Evolutionary conservation across 2,888 invertebrate species (phyloP).

Genomic region (Macrosiphum euphorbiae): DNA sequence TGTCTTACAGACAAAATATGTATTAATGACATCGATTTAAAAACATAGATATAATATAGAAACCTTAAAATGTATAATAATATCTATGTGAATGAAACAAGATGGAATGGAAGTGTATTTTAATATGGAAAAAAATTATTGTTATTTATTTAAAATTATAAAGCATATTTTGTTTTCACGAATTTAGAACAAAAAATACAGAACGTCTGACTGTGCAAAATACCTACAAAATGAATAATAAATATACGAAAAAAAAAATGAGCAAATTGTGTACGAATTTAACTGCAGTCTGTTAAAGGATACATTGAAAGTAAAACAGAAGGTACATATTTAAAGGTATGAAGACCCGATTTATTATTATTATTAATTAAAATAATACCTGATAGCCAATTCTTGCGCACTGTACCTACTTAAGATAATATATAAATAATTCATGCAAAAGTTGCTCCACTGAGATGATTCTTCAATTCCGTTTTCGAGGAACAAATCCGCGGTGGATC

Average conservation of each 20-base stretch:
- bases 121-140: background rate
- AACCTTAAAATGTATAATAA: background rate
- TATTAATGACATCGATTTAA: background rate
- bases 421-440: background rate
- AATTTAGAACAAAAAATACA: background rate
- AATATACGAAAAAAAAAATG: background rate
- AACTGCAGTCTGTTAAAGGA: background rate
- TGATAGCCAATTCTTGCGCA: background rate
- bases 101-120: background rate
- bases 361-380: background rate
- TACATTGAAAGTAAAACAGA: background rate
- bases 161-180: background rate
- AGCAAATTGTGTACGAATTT: background rate
- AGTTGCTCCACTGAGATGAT: background rate
- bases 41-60: background rate
- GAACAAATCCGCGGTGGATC: background rate
- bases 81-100: background rate
- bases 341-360: background rate
- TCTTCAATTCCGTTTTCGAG: background rate
- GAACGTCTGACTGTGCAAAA: background rate
- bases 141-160: background rate
- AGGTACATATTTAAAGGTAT: background rate
- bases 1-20: background rate
- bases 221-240: background rate
- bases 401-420: background rate